Conservation (phyloP, 1,140 invertebrate species). For the Carposina sasakii region DNA sequence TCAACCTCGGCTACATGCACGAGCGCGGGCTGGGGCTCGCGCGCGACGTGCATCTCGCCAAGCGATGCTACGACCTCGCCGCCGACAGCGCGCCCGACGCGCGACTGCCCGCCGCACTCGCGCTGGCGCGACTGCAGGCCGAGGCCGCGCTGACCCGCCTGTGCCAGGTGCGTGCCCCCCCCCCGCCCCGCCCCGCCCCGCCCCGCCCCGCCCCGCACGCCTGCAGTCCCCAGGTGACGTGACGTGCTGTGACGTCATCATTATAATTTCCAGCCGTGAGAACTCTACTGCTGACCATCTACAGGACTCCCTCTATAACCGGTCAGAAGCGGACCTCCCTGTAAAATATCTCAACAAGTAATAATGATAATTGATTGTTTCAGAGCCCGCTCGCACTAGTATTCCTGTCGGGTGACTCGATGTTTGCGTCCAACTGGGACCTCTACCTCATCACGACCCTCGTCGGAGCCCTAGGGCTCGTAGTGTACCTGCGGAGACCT, state of each 20-base stretch:
- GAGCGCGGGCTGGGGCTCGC: slow-evolving; percentile 95
- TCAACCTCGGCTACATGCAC: slow-evolving; percentile 99
- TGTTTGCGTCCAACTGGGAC: slow-evolving; percentile 93
- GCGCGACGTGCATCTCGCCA: slow-evolving; percentile 85
- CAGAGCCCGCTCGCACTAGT: slow-evolving; percentile 79
- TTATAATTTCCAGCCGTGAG: too few species aligned
- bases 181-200: not conserved
- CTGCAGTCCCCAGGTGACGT: not conserved
- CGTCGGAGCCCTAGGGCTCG: slow-evolving; percentile 84
- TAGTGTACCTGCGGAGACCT: slow-evolving; percentile 85
- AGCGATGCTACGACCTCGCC: slow-evolving; percentile 97
- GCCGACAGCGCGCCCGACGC: slow-evolving; percentile 96
- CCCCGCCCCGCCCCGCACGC: not conserved
- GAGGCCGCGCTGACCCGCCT: slow-evolving; percentile 83
- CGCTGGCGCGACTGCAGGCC: slow-evolving; percentile 90
- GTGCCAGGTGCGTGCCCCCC: slow-evolving; percentile 75
- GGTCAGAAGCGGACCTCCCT: too few species aligned
- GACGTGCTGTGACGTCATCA: not conserved
- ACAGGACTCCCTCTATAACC: too few species aligned
- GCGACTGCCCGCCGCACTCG: slow-evolving; percentile 94
- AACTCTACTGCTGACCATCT: too few species aligned
- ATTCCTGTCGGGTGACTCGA: slow-evolving; percentile 76
- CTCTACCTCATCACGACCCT: slow-evolving; percentile 91
- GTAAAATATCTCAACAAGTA: too few species aligned
- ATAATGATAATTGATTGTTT: slow-evolving; percentile 48